These are phyloP conservation scores for Andrena haemorrhoa DNA, from an alignment of 2,888 invertebrate species.

Conservation along the genomic window DNA sequence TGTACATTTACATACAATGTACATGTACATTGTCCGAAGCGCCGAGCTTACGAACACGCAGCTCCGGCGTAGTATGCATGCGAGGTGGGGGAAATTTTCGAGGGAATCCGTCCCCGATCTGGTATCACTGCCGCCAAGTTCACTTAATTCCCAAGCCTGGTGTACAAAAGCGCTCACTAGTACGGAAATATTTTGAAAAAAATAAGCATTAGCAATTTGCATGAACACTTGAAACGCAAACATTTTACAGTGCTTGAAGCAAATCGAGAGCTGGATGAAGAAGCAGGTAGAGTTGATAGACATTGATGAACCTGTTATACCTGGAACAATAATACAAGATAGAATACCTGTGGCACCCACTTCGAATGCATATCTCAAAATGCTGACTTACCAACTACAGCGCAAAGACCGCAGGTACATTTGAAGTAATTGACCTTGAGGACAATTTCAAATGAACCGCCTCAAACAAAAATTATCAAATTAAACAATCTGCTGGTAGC, in stretches of 20 bases:
- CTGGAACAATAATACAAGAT: background rate
- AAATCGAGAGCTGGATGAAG: background rate
- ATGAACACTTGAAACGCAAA: slow-evolving; percentile 3
- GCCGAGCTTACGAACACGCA: no score
- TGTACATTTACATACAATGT: no score
- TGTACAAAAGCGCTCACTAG: slow-evolving; percentile 12
- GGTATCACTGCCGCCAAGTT: no score
- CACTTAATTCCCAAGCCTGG: no score
- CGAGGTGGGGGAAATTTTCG: no score
- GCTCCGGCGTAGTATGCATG: no score
- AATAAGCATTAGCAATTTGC: background rate
- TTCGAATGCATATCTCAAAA: background rate
- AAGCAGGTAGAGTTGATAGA: background rate
- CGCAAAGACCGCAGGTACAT: background rate
- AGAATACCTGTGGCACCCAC: background rate
- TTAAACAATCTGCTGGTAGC: background rate
- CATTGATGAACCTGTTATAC: background rate
- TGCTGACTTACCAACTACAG: background rate
- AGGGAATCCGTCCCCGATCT: no score
- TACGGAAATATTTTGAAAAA: slow-evolving; percentile 10
- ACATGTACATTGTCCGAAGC: no score
- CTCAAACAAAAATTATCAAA: slow-evolving; percentile 1
- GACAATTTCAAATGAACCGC: background rate
- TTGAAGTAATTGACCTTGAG: slow-evolving; percentile 2
- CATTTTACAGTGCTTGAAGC: background rate